phyloP scores from a whole-genome alignment of 2,113 vertebrate genomes.

The Sinocyclocheilus anophthalmus region DNA sequence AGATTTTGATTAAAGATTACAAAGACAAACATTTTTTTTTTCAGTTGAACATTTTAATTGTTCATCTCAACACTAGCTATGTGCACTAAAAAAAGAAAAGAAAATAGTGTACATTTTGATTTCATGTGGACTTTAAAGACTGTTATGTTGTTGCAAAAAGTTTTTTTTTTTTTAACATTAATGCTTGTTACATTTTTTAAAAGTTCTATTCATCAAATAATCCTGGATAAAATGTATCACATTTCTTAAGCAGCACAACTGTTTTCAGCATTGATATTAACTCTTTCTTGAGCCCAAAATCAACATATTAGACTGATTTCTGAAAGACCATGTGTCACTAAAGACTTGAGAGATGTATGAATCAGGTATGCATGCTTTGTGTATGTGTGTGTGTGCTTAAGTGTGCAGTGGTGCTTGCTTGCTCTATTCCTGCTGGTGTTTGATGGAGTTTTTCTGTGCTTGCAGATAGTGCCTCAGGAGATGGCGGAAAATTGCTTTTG shows the following conservation, averaged over 20 bases:
- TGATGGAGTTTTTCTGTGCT: slow-evolving; percentile 77
- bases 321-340: not conserved
- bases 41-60: too few species aligned
- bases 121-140: too few species aligned
- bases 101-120: too few species aligned
- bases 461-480: slow-evolving; percentile 93
- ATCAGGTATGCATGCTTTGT: not conserved
- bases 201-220: too few species aligned
- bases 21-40: too few species aligned
- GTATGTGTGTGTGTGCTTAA: not conserved
- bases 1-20: too few species aligned
- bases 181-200: too few species aligned
- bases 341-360: not conserved
- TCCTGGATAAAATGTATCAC: too few species aligned
- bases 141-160: too few species aligned
- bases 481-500: slow-evolving; percentile 96
- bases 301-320: not conserved
- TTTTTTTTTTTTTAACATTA: too few species aligned
- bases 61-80: too few species aligned
- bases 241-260: not conserved
- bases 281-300: not conserved
- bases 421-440: slow-evolving; percentile 40
- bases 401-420: not conserved
- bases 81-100: too few species aligned
- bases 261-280: not conserved